phyloP scores from a whole-genome alignment of 2,113 vertebrate species.

The Crotalus viridis region DNA sequence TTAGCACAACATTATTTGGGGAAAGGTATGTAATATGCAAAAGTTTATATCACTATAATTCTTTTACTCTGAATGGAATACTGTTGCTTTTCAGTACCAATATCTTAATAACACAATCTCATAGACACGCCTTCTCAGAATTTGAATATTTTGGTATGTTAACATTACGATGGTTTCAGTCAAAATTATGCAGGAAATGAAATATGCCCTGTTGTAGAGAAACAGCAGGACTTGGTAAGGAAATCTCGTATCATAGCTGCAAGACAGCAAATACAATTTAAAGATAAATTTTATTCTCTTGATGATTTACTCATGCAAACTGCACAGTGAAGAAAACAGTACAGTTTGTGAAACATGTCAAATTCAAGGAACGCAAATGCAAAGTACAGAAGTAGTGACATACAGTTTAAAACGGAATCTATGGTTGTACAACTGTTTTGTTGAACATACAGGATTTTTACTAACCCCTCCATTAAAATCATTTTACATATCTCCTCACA shows the following conservation, averaged over 20 bases:
- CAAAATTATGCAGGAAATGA: slow-evolving; percentile 2
- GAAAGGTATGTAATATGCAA: not conserved
- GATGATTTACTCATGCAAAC: slow-evolving; percentile 97
- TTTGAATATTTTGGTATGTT: not conserved
- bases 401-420: slow-evolving; percentile 68
- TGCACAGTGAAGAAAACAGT: slow-evolving; percentile 86
- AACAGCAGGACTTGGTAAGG: slow-evolving; percentile 30
- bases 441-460: slow-evolving; percentile 73
- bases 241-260: slow-evolving; percentile 58
- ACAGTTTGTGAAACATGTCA: slow-evolving; percentile 84
- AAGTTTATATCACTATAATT: not conserved
- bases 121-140: not conserved
- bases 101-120: not conserved
- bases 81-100: slow-evolving; percentile 18
- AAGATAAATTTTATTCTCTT: slow-evolving; percentile 92
- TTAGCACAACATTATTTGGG: not conserved
- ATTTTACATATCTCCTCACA: slow-evolving; percentile 77
- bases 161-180: slow-evolving; percentile 14
- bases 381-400: slow-evolving; percentile 80
- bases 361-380: slow-evolving; percentile 78
- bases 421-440: slow-evolving; percentile 74
- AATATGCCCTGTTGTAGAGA: not conserved
- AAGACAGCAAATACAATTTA: slow-evolving; percentile 79
- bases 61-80: not conserved
- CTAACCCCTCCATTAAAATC: slow-evolving; percentile 70